These are phyloP conservation scores for Ictalurus punctatus DNA, from an alignment of 2,113 vertebrate species.

Conservation along the genomic window DNA sequence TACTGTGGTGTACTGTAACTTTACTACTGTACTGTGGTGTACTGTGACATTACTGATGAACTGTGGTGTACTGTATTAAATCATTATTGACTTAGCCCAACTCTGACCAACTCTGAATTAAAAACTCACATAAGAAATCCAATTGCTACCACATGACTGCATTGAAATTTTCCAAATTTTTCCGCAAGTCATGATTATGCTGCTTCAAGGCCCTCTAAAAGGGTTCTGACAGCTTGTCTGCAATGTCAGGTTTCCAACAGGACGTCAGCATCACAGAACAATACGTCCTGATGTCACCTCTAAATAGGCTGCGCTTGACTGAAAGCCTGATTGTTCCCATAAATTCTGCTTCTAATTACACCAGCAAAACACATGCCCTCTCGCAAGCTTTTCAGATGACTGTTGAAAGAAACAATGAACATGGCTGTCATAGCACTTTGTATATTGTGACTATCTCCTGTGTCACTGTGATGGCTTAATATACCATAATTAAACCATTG, in stretches of 20 bases:
- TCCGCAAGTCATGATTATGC: not conserved
- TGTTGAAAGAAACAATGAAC: conserved; percentile 61
- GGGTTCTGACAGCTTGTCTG: conserved; percentile 65
- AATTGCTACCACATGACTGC: not conserved
- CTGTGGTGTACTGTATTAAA: not conserved
- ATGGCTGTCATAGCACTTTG: conserved; percentile 59
- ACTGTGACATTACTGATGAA: not conserved
- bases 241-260: conserved; percentile 46
- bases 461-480: conserved; percentile 72
- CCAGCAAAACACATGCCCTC: conserved; percentile 61
- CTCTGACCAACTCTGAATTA: not conserved
- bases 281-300: conserved; percentile 73
- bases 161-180: not conserved
- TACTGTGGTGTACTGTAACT: not conserved
- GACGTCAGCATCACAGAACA: conserved; percentile 51
- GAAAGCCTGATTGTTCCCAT: conserved; percentile 71
- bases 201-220: conserved; percentile 64
- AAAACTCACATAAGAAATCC: not conserved
- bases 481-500: conserved; percentile 68
- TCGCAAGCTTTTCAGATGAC: conserved; percentile 61
- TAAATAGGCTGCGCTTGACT: conserved; percentile 64
- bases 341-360: conserved; percentile 73
- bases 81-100: not conserved
- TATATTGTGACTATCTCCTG: conserved; percentile 65
- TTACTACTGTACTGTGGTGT: not conserved